Conservation (phyloP, 2,888 invertebrate species). For the Dasypogon diadema region DNA sequence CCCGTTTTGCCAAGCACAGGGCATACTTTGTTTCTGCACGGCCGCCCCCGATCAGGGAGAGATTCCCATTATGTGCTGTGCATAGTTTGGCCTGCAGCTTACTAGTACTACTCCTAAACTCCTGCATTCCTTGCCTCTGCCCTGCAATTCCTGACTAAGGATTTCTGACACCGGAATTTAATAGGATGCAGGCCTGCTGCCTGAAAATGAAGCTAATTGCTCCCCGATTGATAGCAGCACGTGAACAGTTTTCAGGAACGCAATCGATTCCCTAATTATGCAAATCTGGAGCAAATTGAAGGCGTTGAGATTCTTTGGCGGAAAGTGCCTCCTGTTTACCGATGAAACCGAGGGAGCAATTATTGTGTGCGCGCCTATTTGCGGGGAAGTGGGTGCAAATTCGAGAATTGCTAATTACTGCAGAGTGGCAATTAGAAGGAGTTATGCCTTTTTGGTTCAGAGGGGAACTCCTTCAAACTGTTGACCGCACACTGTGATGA, state of each 20-base stretch:
- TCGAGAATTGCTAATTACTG: background rate
- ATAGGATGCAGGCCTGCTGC: background rate
- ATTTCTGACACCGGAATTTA: too few species aligned
- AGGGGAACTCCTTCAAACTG: background rate
- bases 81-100: background rate
- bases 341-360: background rate
- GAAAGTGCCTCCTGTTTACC: background rate
- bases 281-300: slow-evolving; percentile 7
- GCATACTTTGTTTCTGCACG: too few species aligned
- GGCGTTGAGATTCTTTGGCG: background rate
- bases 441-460: background rate
- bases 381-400: background rate
- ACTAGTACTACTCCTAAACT: too few species aligned
- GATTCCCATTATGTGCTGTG: slow-evolving; percentile 9
- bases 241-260: background rate
- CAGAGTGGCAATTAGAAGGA: background rate
- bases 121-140: too few species aligned
- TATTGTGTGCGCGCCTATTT: background rate
- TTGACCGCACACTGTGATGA: background rate
- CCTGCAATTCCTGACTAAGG: too few species aligned
- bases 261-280: slow-evolving; percentile 36
- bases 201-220: slow-evolving; percentile 7
- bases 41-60: too few species aligned
- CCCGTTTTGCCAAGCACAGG: too few species aligned
- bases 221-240: slow-evolving; percentile 5